Conservation (phyloP, 2,888 invertebrate genomes). For the Temnothorax ravouxi region DNA sequence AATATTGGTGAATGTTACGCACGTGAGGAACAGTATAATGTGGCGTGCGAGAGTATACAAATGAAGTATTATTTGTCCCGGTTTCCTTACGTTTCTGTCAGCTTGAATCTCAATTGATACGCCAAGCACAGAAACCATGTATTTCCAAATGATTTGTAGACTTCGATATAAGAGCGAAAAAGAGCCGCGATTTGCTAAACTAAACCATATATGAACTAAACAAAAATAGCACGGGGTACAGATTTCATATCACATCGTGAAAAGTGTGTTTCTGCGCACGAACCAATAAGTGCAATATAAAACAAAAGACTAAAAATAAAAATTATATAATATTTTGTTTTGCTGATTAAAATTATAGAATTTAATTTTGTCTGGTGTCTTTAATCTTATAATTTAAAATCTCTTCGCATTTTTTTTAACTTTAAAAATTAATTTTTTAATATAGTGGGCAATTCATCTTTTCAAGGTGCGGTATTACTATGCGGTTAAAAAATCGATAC, state of each 20-base stretch:
- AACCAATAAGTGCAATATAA: background rate
- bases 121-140: background rate
- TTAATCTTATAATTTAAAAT: background rate
- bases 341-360: background rate
- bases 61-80: conserved; percentile 26
- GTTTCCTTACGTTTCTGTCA: background rate
- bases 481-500: conserved; percentile 84
- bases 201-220: background rate
- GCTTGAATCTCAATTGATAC: background rate
- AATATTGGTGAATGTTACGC: conserved; percentile 19
- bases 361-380: background rate
- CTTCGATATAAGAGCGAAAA: background rate
- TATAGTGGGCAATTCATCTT: background rate
- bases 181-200: background rate
- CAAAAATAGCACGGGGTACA: background rate
- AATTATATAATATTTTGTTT: background rate
- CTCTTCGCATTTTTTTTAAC: background rate
- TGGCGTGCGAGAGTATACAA: background rate
- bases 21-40: background rate
- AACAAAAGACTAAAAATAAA: background rate
- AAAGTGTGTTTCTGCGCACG: background rate
- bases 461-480: background rate
- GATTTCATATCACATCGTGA: background rate
- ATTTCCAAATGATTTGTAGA: background rate
- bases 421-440: conserved; percentile 10